Evolutionary conservation across 1,140 invertebrate genomes (phyloP).

Genomic region (Lasaia peninsularis): DNA sequence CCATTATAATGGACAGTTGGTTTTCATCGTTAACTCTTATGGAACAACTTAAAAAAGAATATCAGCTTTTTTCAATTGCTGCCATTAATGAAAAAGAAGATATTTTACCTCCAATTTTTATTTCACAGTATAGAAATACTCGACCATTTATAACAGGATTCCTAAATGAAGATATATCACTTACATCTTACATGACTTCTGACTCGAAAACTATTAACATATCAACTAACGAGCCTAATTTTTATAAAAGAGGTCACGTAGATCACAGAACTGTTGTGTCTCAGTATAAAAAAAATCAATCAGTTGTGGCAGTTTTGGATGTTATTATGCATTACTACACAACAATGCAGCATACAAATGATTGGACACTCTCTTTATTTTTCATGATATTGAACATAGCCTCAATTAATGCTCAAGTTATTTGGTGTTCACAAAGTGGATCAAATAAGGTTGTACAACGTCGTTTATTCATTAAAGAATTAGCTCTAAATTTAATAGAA

Average conservation of each 20-base stretch:
- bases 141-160: constrained; percentile 53
- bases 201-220: constrained; percentile 47
- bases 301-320: constrained; percentile 65
- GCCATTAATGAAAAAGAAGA: constrained; percentile 50
- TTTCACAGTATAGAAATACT: constrained; percentile 46
- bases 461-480: constrained; percentile 58
- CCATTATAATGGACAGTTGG: constrained; percentile 62
- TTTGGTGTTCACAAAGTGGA: constrained; percentile 52
- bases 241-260: constrained; percentile 43
- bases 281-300: constrained; percentile 62
- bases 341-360: constrained; percentile 64
- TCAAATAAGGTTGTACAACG: constrained; percentile 42
- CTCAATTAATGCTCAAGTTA: constrained; percentile 71
- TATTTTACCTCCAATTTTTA: constrained; percentile 56
- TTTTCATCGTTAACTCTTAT: constrained; percentile 52
- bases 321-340: constrained; percentile 72
- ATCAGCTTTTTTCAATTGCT: constrained; percentile 49
- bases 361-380: constrained; percentile 76
- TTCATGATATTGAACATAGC: constrained; percentile 75
- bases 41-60: constrained; percentile 47
- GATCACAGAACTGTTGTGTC: constrained; percentile 42
- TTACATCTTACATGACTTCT: constrained; percentile 49
- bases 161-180: constrained; percentile 43
- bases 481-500: constrained; percentile 61
- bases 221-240: constrained; percentile 50